Evolutionary conservation across 2,113 vertebrate species (phyloP).

Genomic region (Orcinus orca): DNA sequence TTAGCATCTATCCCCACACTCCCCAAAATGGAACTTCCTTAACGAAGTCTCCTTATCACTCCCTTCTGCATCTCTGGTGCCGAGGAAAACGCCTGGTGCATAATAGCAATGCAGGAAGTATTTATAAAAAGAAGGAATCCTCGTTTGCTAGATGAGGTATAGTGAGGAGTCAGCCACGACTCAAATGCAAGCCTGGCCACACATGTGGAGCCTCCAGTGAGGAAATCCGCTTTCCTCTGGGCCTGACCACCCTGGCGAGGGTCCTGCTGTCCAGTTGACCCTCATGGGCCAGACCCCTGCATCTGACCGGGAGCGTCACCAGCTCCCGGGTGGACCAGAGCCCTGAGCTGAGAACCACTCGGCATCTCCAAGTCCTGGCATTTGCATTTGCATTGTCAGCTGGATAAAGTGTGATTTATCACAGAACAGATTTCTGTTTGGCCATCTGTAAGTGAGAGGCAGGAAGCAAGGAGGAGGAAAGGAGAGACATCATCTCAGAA

Average conservation of each 20-base stretch:
- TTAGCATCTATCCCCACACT: not conserved
- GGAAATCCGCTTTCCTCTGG: not conserved
- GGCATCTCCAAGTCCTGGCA: not conserved
- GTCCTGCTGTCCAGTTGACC: not conserved
- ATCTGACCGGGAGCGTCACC: not conserved
- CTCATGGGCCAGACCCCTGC: not conserved
- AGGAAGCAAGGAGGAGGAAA: slow-evolving; percentile 13
- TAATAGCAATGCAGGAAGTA: not conserved
- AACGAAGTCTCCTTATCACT: not conserved
- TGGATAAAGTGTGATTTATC: slow-evolving; percentile 64
- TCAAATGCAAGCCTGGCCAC: not conserved
- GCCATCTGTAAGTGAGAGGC: slow-evolving; percentile 26
- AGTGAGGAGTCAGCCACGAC: not conserved
- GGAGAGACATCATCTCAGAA: not conserved
- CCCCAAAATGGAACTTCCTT: too few species aligned
- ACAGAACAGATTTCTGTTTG: not conserved
- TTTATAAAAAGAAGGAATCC: not conserved
- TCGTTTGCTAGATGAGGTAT: not conserved
- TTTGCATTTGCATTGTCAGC: slow-evolving; percentile 27
- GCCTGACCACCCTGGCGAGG: not conserved
- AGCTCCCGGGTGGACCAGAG: not conserved
- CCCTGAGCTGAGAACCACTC: not conserved
- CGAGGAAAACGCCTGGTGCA: fast-evolving
- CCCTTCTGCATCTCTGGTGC: not conserved
- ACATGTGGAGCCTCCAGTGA: not conserved